Percentiles rank a stretch among this genome's conserved stretches.
phyloP scores from a whole-genome alignment of 2,888 invertebrate species.

The Palloptera scutellata region DNA sequence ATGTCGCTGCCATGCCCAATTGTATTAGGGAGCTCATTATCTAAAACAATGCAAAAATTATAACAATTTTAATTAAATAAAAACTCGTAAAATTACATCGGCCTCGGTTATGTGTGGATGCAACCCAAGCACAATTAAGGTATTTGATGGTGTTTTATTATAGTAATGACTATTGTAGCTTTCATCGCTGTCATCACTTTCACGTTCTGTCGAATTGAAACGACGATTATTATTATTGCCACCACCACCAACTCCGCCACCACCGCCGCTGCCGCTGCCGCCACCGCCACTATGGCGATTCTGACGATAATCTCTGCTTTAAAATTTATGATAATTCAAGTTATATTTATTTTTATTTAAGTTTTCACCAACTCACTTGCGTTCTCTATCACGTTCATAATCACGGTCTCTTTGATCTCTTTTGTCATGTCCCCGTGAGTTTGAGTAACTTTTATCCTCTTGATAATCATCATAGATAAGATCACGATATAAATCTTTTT shows the following conservation, averaged over 20 bases:
- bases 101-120: constrained; percentile 79
- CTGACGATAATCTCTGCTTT: constrained; percentile 44
- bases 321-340: not conserved
- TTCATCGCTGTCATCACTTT: constrained; percentile 57
- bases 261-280: constrained; percentile 48
- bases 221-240: constrained; percentile 65
- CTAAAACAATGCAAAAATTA: constrained; percentile 63
- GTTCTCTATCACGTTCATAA: constrained; percentile 46
- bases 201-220: constrained; percentile 49
- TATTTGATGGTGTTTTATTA: constrained; percentile 72
- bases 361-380: constrained; percentile 42
- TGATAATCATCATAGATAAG: constrained; percentile 62
- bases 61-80: not conserved
- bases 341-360: constrained; percentile 40
- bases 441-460: constrained; percentile 48
- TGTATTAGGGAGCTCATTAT: constrained; percentile 80
- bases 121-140: constrained; percentile 78
- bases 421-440: constrained; percentile 42
- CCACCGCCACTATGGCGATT: constrained; percentile 42
- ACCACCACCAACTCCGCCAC: constrained; percentile 56
- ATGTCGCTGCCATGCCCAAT: constrained; percentile 78
- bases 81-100: constrained; percentile 69
- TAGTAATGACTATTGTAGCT: constrained; percentile 66
- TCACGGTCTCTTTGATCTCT: constrained; percentile 48
- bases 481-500: constrained; percentile 61